Percentiles rank a stretch among this genome's conserved stretches.
Conservation (phyloP, 2,113 vertebrate genomes). For the Oceanites oceanicus region DNA sequence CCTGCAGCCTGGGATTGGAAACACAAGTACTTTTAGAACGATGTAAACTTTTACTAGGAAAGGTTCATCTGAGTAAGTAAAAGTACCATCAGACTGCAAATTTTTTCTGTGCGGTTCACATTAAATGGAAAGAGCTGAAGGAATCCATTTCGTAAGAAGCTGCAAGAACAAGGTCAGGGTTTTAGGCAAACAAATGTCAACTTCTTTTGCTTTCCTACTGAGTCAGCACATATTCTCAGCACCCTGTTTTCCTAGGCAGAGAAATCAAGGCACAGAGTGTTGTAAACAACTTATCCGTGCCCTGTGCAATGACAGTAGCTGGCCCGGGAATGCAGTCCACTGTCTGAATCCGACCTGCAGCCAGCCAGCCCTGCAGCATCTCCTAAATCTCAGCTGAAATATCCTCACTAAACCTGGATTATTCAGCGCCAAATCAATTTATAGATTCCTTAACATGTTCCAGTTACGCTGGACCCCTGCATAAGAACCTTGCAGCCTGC, state of each 20-base stretch:
- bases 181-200: not conserved
- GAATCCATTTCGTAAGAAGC: not conserved
- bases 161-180: not conserved
- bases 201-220: not conserved
- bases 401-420: not conserved
- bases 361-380: not conserved
- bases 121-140: not conserved
- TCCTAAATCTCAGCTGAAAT: not conserved
- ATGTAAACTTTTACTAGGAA: not conserved
- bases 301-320: too few relatives aligned
- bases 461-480: not conserved
- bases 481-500: not conserved
- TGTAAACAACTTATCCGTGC: not conserved
- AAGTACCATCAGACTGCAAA: not conserved
- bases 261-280: not conserved
- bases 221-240: not conserved
- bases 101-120: not conserved
- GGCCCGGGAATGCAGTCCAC: not conserved
- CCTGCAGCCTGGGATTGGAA: not conserved
- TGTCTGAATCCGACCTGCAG: not conserved
- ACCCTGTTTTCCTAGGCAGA: not conserved
- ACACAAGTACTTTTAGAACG: not conserved
- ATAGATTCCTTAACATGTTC: not conserved
- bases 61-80: not conserved
- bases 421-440: not conserved